phyloP scores from a whole-genome alignment of 2,797 vertebrate species.

The Siniperca scherzeri region DNA sequence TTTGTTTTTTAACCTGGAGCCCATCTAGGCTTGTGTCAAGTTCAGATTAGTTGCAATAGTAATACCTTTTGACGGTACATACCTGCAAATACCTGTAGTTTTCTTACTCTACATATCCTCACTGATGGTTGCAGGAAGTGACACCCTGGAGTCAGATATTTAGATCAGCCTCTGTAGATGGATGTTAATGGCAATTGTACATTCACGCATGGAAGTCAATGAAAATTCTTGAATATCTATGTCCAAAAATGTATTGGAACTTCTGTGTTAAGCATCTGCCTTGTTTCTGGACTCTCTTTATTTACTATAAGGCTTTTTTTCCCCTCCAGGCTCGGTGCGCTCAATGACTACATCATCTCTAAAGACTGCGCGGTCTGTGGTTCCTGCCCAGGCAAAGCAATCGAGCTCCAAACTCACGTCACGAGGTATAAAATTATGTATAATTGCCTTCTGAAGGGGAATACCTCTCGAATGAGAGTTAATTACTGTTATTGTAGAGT shows the following conservation, averaged over 20 bases:
- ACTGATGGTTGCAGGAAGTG: not conserved
- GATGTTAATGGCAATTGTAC: not conserved
- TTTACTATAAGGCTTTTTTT: not conserved
- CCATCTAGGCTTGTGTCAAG: too few species aligned
- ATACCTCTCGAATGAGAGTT: not conserved
- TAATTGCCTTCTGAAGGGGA: not conserved
- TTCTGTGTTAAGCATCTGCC: not conserved
- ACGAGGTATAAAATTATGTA: constrained; percentile 59
- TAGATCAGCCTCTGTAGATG: too few species aligned
- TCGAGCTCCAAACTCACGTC: constrained; percentile 53
- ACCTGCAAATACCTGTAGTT: not conserved
- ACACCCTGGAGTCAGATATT: not conserved
- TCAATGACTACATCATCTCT: constrained; percentile 55
- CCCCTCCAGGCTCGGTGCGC: constrained; percentile 62
- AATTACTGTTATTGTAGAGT: not conserved
- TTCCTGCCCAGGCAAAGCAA: constrained; percentile 57
- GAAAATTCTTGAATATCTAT: not conserved
- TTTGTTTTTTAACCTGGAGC: too few species aligned
- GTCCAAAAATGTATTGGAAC: too few species aligned
- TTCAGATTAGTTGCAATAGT: not conserved
- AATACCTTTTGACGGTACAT: too few species aligned
- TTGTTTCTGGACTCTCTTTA: not conserved
- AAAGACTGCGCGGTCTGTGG: constrained; percentile 55
- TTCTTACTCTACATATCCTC: not conserved
- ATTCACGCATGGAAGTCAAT: not conserved